A percentile compares a stretch with the other conserved stretches of the same genome.
Conservation (phyloP, 1,140 invertebrate genomes). For the Ceratoteleas bidentatus region DNA sequence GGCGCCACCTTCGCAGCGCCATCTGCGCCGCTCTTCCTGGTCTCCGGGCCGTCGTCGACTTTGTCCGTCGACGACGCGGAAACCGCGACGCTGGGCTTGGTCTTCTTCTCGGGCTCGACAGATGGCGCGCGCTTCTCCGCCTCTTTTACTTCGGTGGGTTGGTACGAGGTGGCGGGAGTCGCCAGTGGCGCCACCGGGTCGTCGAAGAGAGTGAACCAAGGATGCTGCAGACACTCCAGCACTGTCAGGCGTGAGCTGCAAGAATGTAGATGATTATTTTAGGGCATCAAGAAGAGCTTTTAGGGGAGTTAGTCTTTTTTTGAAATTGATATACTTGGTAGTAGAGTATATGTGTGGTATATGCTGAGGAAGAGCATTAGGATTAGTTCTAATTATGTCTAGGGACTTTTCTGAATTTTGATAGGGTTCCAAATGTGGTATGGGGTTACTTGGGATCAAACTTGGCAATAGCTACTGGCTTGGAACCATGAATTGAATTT, state of each 20-base stretch:
- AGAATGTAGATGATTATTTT: slow-evolving; percentile 31
- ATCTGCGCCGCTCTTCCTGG: slow-evolving; percentile 26
- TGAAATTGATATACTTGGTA: no score
- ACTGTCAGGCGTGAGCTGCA: slow-evolving; percentile 84
- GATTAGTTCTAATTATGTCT: no score
- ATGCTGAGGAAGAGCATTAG: no score
- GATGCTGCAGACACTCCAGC: slow-evolving; percentile 84
- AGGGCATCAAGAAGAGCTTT: no score
- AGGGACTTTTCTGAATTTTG: no score
- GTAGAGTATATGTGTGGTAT: no score
- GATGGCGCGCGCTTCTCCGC: slow-evolving; percentile 1
- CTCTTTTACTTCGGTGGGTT: slow-evolving; percentile 40
- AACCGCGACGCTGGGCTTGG: background rate
- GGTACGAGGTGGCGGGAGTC: background rate
- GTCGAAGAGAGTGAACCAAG: slow-evolving; percentile 82
- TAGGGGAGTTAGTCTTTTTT: no score
- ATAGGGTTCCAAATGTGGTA: no score
- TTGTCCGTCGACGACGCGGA: slow-evolving; percentile 37
- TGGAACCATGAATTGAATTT: no score
- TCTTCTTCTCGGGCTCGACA: slow-evolving; percentile 22
- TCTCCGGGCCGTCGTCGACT: slow-evolving; percentile 37
- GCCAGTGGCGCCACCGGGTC: slow-evolving; percentile 58
- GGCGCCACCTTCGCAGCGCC: slow-evolving; percentile 14
- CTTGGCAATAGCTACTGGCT: no score
- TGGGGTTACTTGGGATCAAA: no score